Percentiles rank a stretch among this genome's conserved stretches.
Conservation (phyloP, 2,113 vertebrate genomes). For the Corythornis vintsioides region DNA sequence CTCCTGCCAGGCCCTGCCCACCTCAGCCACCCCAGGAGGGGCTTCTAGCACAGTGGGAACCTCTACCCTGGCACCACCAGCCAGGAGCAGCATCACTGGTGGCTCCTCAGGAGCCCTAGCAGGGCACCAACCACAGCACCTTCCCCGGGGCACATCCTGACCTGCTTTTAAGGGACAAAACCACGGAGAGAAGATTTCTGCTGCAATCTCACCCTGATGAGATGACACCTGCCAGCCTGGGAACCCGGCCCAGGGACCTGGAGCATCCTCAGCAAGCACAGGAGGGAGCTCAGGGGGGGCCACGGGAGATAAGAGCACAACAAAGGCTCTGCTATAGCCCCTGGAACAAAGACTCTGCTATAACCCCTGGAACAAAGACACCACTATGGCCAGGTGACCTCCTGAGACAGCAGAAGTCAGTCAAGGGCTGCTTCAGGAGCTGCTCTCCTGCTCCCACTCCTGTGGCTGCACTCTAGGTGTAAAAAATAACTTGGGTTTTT, state of each 20-base stretch:
- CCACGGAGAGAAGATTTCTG: rapidly evolving
- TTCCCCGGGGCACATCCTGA: rapidly evolving
- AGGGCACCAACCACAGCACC: rapidly evolving
- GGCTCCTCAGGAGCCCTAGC: rapidly evolving
- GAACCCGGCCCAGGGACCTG: not conserved
- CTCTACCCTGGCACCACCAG: not conserved
- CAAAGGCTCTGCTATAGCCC: conserved; percentile 37
- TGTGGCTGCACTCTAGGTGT: rapidly evolving
- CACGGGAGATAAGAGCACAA: not conserved
- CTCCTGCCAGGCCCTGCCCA: not conserved
- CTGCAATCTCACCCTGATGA: not conserved
- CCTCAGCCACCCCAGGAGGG: not conserved
- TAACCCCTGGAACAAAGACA: not conserved
- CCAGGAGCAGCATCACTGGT: not conserved
- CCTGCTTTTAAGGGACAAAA: not conserved
- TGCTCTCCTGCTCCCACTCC: not conserved
- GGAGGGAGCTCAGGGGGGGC: not conserved
- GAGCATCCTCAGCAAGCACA: not conserved
- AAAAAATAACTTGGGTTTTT: not conserved
- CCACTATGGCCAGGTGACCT: not conserved
- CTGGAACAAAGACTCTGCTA: not conserved
- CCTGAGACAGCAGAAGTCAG: not conserved
- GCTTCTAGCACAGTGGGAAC: not conserved
- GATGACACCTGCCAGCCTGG: not conserved
- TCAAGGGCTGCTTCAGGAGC: not conserved